Evolutionary conservation across 2,888 invertebrate genomes (phyloP).

Genomic region (Sarcophaga carnaria): DNA sequence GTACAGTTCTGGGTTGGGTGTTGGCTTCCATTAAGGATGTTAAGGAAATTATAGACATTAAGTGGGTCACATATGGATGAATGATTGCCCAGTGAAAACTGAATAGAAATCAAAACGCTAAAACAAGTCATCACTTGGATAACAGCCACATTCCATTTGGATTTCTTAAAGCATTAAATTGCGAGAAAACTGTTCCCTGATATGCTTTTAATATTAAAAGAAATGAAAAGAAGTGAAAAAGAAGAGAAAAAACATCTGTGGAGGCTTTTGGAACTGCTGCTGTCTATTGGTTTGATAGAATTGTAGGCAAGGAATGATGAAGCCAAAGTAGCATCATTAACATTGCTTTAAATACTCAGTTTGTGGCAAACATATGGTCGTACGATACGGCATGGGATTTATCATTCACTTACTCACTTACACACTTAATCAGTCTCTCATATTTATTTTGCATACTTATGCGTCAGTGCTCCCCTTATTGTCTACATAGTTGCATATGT

Average conservation of each 20-base stretch:
- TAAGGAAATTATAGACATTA: constrained; percentile 70
- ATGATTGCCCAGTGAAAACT: constrained; percentile 35
- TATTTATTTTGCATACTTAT: constrained; percentile 36
- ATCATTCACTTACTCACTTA: constrained; percentile 58
- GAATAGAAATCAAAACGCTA: constrained; percentile 28
- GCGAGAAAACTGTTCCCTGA: constrained; percentile 16
- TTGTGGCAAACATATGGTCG: constrained; percentile 60
- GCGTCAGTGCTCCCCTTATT: constrained; percentile 59
- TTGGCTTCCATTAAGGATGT: constrained; percentile 19
- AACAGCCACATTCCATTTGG: constrained; percentile 47
- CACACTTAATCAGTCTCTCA: constrained; percentile 30
- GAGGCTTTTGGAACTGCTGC: constrained; percentile 15
- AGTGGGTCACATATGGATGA: constrained; percentile 73
- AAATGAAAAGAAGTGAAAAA: constrained; percentile 46
- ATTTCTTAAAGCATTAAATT: constrained; percentile 20
- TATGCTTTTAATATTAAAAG: constrained; percentile 22
- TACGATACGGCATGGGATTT: constrained; percentile 25
- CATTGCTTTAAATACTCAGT: constrained; percentile 61
- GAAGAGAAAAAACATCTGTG: constrained; percentile 6
- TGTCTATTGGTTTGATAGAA: constrained; percentile 60
- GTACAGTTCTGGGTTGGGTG: too few relatives aligned
- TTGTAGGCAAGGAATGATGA: constrained; percentile 77
- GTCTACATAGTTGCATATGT: constrained; percentile 1
- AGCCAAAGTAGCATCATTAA: constrained; percentile 68
- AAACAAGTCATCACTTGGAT: constrained; percentile 40